These are phyloP conservation scores for Aspidiotus destructor DNA, from an alignment of 2,888 invertebrate genomes.

Conservation along the genomic window DNA sequence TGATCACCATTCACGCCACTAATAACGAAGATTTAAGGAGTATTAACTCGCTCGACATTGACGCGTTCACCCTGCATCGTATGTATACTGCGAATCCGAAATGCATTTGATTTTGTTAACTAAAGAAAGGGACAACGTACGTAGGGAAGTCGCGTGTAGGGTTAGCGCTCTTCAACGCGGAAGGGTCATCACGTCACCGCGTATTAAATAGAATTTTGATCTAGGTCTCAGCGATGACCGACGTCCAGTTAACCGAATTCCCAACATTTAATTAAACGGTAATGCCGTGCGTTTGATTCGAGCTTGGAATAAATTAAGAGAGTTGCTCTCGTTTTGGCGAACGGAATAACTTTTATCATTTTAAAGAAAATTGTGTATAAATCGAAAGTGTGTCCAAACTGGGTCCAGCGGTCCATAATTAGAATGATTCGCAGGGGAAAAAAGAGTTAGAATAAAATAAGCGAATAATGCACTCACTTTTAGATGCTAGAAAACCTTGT, in stretches of 20 bases:
- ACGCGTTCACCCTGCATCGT: too few species aligned
- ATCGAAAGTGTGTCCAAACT: too few species aligned
- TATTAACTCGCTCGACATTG: conserved; percentile 7
- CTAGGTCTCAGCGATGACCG: conserved; percentile 16
- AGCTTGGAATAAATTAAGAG: too few species aligned
- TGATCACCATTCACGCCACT: conserved; percentile 19
- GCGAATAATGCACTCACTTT: too few species aligned
- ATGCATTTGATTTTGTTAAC: background rate
- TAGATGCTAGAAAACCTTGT: too few species aligned
- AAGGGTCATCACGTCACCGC: background rate
- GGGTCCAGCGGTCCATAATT: too few species aligned
- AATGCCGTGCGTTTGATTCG: background rate
- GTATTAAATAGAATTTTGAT: conserved; percentile 20
- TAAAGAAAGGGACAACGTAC: background rate
- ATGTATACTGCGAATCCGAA: too few species aligned
- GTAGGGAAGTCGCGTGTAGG: conserved; percentile 1
- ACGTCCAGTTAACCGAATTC: conserved; percentile 3
- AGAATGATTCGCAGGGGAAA: too few species aligned
- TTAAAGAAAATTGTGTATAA: too few species aligned
- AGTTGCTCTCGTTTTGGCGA: too few species aligned
- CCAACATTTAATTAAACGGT: conserved; percentile 22
- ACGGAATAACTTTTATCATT: too few species aligned
- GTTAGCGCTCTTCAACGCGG: background rate
- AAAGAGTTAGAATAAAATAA: too few species aligned
- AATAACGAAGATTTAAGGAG: conserved; percentile 27